Percentiles rank a stretch among this genome's conserved stretches.
Conservation (phyloP, 2,797 vertebrate species). For the Hippocampus kuda region DNA sequence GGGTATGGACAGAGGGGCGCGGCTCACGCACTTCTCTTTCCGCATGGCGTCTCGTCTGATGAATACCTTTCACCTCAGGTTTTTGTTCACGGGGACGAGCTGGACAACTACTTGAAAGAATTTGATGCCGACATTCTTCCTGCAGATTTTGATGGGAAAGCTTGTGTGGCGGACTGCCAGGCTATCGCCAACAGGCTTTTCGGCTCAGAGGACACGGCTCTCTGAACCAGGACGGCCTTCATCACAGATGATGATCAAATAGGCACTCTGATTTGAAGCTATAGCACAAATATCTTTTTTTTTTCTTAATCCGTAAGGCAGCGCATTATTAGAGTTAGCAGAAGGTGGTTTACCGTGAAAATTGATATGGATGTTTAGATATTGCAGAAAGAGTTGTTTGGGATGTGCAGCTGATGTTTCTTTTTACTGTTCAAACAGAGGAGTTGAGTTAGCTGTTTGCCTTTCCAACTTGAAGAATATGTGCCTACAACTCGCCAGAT, state of each 20-base stretch:
- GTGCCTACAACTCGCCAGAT: not conserved
- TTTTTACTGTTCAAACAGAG: not conserved
- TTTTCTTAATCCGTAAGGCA: slow-evolving; percentile 2
- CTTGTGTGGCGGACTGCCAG: slow-evolving; percentile 73
- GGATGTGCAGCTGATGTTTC: slow-evolving; percentile 4
- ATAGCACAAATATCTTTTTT: slow-evolving; percentile 10
- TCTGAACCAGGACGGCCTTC: slow-evolving; percentile 57
- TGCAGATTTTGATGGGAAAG: slow-evolving; percentile 81
- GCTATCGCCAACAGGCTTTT: slow-evolving; percentile 77
- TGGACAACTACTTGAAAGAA: slow-evolving; percentile 80
- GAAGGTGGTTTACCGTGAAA: slow-evolving; percentile 10
- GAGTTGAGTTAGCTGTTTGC: slow-evolving; percentile 13
- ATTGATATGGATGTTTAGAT: slow-evolving; percentile 31
- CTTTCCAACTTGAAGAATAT: slow-evolving; percentile 15
- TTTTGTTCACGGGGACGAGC: slow-evolving; percentile 85
- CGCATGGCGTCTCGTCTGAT: not conserved
- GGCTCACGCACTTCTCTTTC: not conserved
- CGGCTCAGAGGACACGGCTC: slow-evolving; percentile 84
- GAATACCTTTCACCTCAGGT: slow-evolving; percentile 63
- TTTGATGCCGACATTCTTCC: slow-evolving; percentile 81
- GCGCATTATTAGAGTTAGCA: slow-evolving; percentile 29
- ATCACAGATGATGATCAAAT: slow-evolving; percentile 21
- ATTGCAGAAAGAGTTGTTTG: slow-evolving; percentile 17
- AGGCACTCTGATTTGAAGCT: slow-evolving; percentile 22
- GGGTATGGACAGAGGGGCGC: slow-evolving; percentile 60